Conservation (phyloP, 2,113 vertebrate species). For the Heterotilapia buettikoferi region DNA sequence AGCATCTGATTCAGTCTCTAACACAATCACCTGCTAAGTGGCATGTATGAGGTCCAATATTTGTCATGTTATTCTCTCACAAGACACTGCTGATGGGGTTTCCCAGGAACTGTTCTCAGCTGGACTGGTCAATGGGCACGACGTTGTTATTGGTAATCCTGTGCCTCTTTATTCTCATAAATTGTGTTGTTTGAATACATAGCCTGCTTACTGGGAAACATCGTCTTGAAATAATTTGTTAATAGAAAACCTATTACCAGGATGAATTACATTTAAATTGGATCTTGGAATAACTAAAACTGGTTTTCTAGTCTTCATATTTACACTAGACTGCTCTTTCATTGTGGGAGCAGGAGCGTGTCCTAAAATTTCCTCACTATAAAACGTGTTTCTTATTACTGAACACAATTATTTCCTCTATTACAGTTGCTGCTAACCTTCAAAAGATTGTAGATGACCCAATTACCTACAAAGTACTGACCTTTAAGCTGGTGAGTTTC, state of each 20-base stretch:
- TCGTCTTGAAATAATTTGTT: not conserved
- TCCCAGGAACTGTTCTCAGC: slow-evolving; percentile 98
- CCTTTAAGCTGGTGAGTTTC: slow-evolving; percentile 97
- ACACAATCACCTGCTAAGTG: slow-evolving; percentile 16
- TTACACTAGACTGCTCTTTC: not conserved
- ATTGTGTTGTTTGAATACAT: not conserved
- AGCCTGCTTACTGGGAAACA: not conserved
- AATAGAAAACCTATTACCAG: not conserved
- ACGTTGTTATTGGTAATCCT: slow-evolving; percentile 91
- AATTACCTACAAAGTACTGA: slow-evolving; percentile 92
- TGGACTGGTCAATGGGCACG: slow-evolving; percentile 91
- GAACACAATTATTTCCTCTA: not conserved
- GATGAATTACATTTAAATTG: not conserved
- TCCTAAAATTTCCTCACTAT: not conserved
- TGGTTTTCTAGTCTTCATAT: not conserved
- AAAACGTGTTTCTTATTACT: not conserved
- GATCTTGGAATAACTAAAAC: not conserved
- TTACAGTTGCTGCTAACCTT: slow-evolving; percentile 97
- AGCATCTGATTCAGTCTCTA: slow-evolving; percentile 19
- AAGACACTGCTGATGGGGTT: slow-evolving; percentile 97
- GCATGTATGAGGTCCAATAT: not conserved
- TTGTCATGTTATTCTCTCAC: slow-evolving; percentile 36
- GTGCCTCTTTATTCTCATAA: not conserved
- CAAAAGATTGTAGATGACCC: slow-evolving; percentile 99
- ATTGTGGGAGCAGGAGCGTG: not conserved